These are phyloP conservation scores for Scytalopus superciliaris DNA, from an alignment of 2,113 vertebrate genomes.

Conservation along the genomic window DNA sequence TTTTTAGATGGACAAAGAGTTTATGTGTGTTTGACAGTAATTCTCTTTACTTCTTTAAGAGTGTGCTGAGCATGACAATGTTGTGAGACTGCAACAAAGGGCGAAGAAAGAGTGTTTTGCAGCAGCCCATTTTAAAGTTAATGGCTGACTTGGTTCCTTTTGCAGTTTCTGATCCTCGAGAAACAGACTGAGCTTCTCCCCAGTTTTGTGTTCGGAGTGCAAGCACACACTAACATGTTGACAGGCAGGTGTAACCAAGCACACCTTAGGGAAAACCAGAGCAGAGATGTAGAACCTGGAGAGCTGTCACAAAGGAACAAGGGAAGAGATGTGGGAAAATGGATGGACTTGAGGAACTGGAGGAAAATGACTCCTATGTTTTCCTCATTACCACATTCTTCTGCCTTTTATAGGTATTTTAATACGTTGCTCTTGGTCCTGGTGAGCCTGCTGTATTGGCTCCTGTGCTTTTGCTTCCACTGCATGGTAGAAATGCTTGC, in stretches of 20 bases:
- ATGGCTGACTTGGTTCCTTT: neutral
- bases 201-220: neutral
- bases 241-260: neutral
- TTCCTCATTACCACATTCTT: neutral
- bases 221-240: neutral
- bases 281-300: neutral
- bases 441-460: neutral
- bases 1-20: neutral
- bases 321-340: neutral
- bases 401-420: neutral
- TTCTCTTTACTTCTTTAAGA: neutral
- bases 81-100: neutral
- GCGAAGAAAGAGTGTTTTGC: neutral
- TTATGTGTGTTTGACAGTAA: neutral
- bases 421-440: neutral
- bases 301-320: neutral
- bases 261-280: neutral
- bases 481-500: neutral
- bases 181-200: neutral
- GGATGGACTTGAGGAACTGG: neutral
- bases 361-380: neutral
- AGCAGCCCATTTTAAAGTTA: neutral
- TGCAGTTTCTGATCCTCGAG: neutral
- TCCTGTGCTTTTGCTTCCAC: neutral
- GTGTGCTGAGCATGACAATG: neutral